A percentile compares a stretch with the other conserved stretches of the same genome.
Conservation (phyloP, 2,113 vertebrate genomes). For the Oreochromis niloticus region DNA sequence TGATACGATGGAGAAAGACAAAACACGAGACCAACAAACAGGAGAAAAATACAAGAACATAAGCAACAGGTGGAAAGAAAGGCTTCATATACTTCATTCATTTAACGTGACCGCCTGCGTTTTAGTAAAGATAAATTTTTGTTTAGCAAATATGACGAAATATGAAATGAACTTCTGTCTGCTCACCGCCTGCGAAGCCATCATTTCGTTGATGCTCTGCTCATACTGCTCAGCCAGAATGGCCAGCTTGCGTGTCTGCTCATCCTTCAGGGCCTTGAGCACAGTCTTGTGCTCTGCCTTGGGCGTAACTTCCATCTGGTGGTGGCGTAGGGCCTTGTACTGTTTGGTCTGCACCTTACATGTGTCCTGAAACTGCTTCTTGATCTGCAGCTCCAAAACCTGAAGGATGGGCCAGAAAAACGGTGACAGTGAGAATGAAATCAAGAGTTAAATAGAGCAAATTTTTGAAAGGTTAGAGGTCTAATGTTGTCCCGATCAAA, state of each 20-base stretch:
- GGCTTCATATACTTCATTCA: background rate
- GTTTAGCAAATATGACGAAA: background rate
- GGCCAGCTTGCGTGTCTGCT: conserved; percentile 98
- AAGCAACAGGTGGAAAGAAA: conserved; percentile 23
- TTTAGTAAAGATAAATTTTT: background rate
- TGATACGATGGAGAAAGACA: background rate
- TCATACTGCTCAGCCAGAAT: conserved; percentile 98
- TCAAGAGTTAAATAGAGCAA: background rate
- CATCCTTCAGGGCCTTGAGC: conserved; percentile 95
- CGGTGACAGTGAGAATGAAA: background rate
- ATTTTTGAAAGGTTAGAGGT: background rate
- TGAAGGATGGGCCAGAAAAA: conserved; percentile 48
- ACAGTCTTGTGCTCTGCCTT: conserved; percentile 98
- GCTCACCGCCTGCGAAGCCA: conserved; percentile 96
- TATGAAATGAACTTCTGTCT: background rate
- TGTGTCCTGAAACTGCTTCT: conserved; percentile 99
- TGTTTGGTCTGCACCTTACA: conserved; percentile 99
- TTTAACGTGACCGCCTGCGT: background rate
- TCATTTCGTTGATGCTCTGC: conserved; percentile 99
- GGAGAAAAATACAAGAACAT: background rate
- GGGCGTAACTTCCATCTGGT: conserved; percentile 98
- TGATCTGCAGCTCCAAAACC: conserved; percentile 99
- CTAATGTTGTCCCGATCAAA: background rate
- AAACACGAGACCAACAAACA: background rate
- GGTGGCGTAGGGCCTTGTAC: conserved; percentile 99